phyloP scores from a whole-genome alignment of 2,888 invertebrate genomes.

The Mythimna impura region DNA sequence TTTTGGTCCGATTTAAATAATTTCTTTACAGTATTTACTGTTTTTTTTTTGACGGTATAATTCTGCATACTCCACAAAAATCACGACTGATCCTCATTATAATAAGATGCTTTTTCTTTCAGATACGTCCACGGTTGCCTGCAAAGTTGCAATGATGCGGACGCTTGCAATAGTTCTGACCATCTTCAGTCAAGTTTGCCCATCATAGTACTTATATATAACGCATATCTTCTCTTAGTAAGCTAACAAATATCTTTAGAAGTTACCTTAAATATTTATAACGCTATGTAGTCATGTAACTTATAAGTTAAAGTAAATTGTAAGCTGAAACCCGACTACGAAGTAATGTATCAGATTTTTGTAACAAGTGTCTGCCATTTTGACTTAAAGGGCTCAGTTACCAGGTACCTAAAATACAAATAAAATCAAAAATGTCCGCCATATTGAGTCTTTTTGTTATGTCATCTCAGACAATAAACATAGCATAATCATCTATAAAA shows the following conservation, averaged over 20 bases:
- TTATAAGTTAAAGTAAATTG: slow-evolving; percentile 13
- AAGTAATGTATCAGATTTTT: not conserved
- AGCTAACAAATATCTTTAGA: slow-evolving; percentile 74
- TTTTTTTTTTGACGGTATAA: too few species aligned
- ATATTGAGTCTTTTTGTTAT: not conserved
- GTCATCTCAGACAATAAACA: not conserved
- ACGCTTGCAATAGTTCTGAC: slow-evolving; percentile 94
- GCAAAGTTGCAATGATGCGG: slow-evolving; percentile 98
- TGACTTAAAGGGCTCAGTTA: not conserved
- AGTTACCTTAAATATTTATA: slow-evolving; percentile 15
- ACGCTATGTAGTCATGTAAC: slow-evolving; percentile 29
- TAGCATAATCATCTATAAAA: too few species aligned
- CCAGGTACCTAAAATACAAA: too few species aligned
- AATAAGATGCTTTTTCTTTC: slow-evolving; percentile 61
- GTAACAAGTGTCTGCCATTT: slow-evolving; percentile 8
- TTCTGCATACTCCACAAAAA: too few species aligned
- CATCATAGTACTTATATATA: slow-evolving; percentile 52
- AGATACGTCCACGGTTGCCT: slow-evolving; percentile 98
- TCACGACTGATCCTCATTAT: not conserved
- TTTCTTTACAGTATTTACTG: too few species aligned
- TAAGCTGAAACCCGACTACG: slow-evolving; percentile 16
- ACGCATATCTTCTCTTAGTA: slow-evolving; percentile 42
- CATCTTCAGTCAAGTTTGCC: slow-evolving; percentile 43
- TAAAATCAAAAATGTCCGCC: too few species aligned
- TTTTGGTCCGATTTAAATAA: too few species aligned